A percentile compares a stretch with the other conserved stretches of the same genome.
Conservation (phyloP, 2,888 invertebrate species). For the Erebia epiphron region DNA sequence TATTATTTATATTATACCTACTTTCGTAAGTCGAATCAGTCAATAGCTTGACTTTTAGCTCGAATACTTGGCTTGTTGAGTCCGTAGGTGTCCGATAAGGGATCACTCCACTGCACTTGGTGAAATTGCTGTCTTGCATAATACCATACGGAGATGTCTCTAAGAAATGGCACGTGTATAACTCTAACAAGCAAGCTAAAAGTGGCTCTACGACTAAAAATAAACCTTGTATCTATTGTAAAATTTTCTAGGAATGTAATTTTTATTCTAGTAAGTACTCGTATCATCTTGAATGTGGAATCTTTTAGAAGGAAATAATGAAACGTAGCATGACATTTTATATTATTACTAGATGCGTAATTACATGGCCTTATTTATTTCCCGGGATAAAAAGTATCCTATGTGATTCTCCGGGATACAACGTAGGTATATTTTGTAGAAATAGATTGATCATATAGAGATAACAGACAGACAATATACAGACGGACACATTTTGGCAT, state of each 20-base stretch:
- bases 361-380: too few relatives aligned
- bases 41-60: slow-evolving; percentile 22
- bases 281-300: not conserved
- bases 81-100: slow-evolving; percentile 76
- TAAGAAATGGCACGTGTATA: slow-evolving; percentile 23
- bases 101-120: slow-evolving; percentile 59
- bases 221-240: slow-evolving; percentile 9
- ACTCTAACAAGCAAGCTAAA: slow-evolving; percentile 11
- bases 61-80: slow-evolving; percentile 66
- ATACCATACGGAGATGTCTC: slow-evolving; percentile 45
- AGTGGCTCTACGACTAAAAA: slow-evolving; percentile 7
- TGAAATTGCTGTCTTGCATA: slow-evolving; percentile 70
- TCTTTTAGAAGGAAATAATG: not conserved
- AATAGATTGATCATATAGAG: too few relatives aligned
- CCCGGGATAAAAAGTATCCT: too few relatives aligned
- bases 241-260: not conserved
- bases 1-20: too few relatives aligned
- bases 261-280: not conserved
- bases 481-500: too few relatives aligned
- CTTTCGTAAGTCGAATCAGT: not conserved
- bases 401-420: too few relatives aligned
- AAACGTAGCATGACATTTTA: too few relatives aligned
- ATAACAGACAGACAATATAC: too few relatives aligned
- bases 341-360: too few relatives aligned
- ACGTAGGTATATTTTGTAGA: too few relatives aligned